Evolutionary conservation across 2,113 vertebrate genomes (phyloP), one percentile per base, ranked within the genome.

Genomic region (Salvelinus alpinus): DNA sequence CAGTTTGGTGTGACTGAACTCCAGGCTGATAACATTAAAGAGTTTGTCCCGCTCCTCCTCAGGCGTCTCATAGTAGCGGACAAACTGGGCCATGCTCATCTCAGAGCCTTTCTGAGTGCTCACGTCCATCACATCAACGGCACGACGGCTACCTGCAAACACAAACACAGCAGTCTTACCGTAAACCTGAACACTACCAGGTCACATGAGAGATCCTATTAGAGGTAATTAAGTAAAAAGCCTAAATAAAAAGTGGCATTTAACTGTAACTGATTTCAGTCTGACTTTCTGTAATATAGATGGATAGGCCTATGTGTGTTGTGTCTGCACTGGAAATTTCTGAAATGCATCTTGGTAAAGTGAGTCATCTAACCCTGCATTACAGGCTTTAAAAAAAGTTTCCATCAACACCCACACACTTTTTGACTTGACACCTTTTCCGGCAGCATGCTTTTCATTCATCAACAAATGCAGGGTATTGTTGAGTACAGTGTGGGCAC

Each of bases 11-110:
- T 99, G 97, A 75, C 96, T 98, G 91, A 99, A 99, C 89, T 98
- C 97, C 48, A 99, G 93, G 90, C 96, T 98, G 94, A 99, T 99
- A 83, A 98, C 97, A 0, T 99, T 99, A 91, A 97, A 98, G 66
- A 99, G 94, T 71, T 96, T 98, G 78, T 96, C 95, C 3, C 97
- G 90, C 84, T 98, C 96, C 1, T 94, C 94, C 85, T 98, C 97
- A 0, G 97, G 97, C 0, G 96, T 97, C 89, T 98, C 97, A 0
- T 98, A 99, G 86, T 99, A 99, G 2, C 96, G 94, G 72, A 96
- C 97, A 48, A 98, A 99, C 80, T 99, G 97, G 8, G 97, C 96
- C 97, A 99, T 97, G 91, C 95, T 99, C 97, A 99, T 99, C 90
- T 99, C 97, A 0, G 95, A 95, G 57, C 97, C 97, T 31, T 94